phyloP scores from a whole-genome alignment of 2,113 vertebrate genomes.

The Rhynchopsitta pachyrhyncha region DNA sequence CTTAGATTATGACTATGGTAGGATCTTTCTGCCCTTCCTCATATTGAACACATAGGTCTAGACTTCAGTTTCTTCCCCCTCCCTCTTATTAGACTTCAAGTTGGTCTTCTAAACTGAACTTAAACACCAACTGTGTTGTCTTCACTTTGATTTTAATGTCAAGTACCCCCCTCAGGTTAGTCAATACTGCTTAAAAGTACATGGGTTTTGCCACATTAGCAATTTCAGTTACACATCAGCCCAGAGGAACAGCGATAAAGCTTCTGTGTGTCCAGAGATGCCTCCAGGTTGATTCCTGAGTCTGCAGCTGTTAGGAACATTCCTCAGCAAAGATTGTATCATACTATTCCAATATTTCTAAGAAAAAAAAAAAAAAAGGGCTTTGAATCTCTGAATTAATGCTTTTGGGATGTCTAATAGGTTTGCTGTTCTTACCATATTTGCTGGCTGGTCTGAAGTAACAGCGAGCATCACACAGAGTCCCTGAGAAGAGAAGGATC shows the following conservation, averaged over 20 bases:
- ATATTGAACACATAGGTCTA: not conserved
- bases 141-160: not conserved
- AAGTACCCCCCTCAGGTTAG: not conserved
- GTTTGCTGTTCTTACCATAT: constrained; percentile 41
- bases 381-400: not conserved
- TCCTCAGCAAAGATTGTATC: not conserved
- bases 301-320: not conserved
- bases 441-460: constrained; percentile 59
- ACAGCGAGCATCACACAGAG: constrained; percentile 34
- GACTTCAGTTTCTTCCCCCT: not conserved
- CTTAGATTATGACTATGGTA: not conserved
- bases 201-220: not conserved
- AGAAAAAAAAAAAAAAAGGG: not conserved
- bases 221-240: not conserved
- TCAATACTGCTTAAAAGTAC: not conserved
- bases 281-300: not conserved
- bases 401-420: not conserved
- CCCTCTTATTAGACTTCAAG: not conserved
- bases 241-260: not conserved
- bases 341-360: not conserved
- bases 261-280: not conserved
- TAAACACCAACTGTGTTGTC: not conserved
- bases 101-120: not conserved
- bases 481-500: constrained; percentile 26
- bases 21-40: not conserved